These are phyloP conservation scores for Yponomeuta plumbellus DNA, from an alignment of 2,888 invertebrate genomes.

Conservation along the genomic window DNA sequence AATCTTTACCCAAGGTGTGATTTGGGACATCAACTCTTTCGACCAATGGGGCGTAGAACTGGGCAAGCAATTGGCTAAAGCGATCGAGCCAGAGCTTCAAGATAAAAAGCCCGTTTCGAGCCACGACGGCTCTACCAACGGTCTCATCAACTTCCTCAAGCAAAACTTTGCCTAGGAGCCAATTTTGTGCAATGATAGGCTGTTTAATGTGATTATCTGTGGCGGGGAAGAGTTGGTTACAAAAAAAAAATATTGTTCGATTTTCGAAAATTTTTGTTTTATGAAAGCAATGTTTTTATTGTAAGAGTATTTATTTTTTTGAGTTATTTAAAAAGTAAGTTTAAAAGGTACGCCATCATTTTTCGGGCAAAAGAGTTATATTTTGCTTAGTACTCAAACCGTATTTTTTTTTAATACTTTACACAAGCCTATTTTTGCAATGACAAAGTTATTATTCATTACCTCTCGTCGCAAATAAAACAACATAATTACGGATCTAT, in stretches of 20 bases:
- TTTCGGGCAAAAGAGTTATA: no score
- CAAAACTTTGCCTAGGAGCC: slow-evolving; percentile 52
- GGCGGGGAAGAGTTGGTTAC: background rate
- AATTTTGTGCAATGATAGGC: slow-evolving; percentile 1
- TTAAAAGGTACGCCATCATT: no score
- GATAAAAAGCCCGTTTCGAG: slow-evolving; percentile 79
- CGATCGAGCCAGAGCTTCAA: slow-evolving; percentile 95
- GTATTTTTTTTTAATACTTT: background rate
- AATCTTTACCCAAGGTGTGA: slow-evolving; percentile 98
- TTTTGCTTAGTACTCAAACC: no score
- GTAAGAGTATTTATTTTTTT: no score
- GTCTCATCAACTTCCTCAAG: slow-evolving; percentile 96
- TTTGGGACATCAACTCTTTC: slow-evolving; percentile 99
- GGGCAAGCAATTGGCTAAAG: slow-evolving; percentile 98
- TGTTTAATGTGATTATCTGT: background rate
- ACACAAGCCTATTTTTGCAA: background rate
- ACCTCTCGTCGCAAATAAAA: background rate
- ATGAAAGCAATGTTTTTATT: no score
- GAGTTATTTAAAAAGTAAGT: no score
- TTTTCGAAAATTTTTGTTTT: background rate
- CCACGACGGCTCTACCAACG: slow-evolving; percentile 98
- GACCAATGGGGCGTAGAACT: slow-evolving; percentile 99
- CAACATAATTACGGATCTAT: background rate
- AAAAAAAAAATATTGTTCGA: background rate
- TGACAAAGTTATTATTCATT: background rate